phyloP scores from a whole-genome alignment of 64 coral and sea anemone species.

The Anthopleura sola region DNA sequence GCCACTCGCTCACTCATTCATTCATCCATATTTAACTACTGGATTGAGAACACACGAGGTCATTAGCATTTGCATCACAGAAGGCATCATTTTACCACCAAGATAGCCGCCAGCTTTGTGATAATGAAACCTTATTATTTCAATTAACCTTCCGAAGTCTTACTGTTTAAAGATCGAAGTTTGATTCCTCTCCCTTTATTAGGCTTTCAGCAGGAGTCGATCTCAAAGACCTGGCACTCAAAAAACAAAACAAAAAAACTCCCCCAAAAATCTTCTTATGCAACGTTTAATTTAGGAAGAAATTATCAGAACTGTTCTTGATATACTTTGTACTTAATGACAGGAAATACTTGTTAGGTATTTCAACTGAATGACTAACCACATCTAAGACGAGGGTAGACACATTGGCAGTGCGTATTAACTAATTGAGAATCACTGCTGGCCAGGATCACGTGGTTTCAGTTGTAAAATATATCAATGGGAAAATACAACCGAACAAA shows the following conservation, averaged over 20 bases:
- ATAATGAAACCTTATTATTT: conserved; percentile 18
- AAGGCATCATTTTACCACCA: conserved; percentile 20
- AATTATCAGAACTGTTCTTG: background rate
- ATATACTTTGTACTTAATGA: no score
- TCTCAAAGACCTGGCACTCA: background rate
- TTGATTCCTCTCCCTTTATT: background rate
- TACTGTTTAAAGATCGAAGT: conserved; percentile 14
- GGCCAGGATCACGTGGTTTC: background rate
- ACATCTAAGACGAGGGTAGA: background rate
- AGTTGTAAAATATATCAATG: no score
- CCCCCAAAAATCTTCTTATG: no score
- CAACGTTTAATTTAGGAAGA: background rate
- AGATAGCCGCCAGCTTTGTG: conserved; percentile 20
- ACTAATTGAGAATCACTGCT: background rate
- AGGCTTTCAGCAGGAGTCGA: background rate
- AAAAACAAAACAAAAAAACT: background rate
- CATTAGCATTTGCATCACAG: conserved; percentile 16
- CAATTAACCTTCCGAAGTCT: conserved; percentile 13
- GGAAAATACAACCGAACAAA: no score
- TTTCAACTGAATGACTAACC: background rate
- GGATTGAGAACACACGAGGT: conserved; percentile 10
- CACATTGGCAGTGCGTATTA: background rate
- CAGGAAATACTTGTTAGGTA: background rate
- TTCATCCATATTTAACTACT: background rate
- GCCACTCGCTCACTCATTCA: background rate